Evolutionary conservation across 2,888 invertebrate genomes (phyloP), one percentile per base, ranked within the genome.

Genomic region (Drosophila sordidapex): DNA sequence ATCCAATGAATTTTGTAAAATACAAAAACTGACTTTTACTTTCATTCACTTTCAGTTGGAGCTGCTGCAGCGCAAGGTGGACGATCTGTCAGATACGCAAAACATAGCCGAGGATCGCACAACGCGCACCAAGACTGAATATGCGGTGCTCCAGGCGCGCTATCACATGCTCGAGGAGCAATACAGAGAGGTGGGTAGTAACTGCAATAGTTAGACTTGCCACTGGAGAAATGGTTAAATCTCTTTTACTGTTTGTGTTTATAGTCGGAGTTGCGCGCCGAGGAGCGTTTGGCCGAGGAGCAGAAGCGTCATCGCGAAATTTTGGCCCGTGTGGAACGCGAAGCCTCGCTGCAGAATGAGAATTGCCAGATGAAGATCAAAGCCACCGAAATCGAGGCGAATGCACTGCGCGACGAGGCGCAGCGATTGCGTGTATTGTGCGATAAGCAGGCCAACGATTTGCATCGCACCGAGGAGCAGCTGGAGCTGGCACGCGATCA

Each of bases 21-120:
- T 36, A 13, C 6, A 11, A 25, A 15, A 51, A 33, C 15, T 40
- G 6, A 31, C 15, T 31, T n/a, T 52, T 15, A 46, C 33, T 38
- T 33, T 18, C 8, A n/a, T 13, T 7, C 21, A 8, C 5, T 94
- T 94, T 29, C 94, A 98, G 98, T 97, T 98, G 91, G 97, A 98
- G 94, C 95, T 97, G 90, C 95, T 99, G 77, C 98, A 99, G 94
- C 97, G 98, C 92, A 98, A 98, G 94, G 97, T 99, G 93, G 96
- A 96, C 76, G 96, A 96, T 70, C 94, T 99, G 87, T 97, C 97
- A 57, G 98, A 98, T 93, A 97, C 97, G 59, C 98, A 98, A 91
- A 96, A 95, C 88, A 96, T 96, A 66, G 96, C 96, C 11, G 98
- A 98, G 92, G 97, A 98, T 93, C 95, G 97, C 80, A 98, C 98